Evolutionary conservation across 2,113 vertebrate genomes (phyloP), one percentile per base, ranked within the genome.

Genomic region (Balaenoptera acutorostrata): DNA sequence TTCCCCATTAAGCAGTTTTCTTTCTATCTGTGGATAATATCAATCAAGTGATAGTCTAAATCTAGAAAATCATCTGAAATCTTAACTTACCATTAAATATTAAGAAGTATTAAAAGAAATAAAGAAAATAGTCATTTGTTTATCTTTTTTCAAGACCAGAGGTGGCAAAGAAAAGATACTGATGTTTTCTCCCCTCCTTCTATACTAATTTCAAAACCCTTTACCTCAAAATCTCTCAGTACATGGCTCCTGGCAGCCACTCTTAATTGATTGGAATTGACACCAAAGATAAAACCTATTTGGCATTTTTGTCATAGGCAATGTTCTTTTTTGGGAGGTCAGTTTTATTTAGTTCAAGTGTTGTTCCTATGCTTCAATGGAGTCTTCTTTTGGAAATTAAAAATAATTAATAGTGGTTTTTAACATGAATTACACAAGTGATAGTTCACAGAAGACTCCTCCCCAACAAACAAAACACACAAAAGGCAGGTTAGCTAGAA

Each of bases 341-440:
- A 77, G 29, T 82, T 90, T 88, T 84, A 7, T 77, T 95, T 95
- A 77, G 27, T 74, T 96, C 91, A 96, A 33, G 15, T 64, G 9
- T 27, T 80, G 2, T 80, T 84, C 20, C 15, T 78, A 0, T 96
- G 46, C 41, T 11, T 83, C 27, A 61, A 0, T 95, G 68, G 41
- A 68, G 46, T 93, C 20, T 86, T 88, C 25, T 77, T 95, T 89
- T 95, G 25, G n/a, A 90, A 71, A 72, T 52, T 96, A 82, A 90
- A 93, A 93, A 44, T 89, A 74, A 78, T 52, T 63, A 49, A 17
- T 68, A 74, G 46, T 81, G 6, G 0, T 75, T 91, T 93, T 72
- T 93, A 90, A 84, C 12, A 41, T 80, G 21, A 90, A 55, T 91
- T 88, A 93, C 72, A 69, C 52, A 8, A 27, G 61, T 69, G 75